phyloP scores from a whole-genome alignment of 2,888 invertebrate genomes.

The Macrostomum cliftonense region DNA sequence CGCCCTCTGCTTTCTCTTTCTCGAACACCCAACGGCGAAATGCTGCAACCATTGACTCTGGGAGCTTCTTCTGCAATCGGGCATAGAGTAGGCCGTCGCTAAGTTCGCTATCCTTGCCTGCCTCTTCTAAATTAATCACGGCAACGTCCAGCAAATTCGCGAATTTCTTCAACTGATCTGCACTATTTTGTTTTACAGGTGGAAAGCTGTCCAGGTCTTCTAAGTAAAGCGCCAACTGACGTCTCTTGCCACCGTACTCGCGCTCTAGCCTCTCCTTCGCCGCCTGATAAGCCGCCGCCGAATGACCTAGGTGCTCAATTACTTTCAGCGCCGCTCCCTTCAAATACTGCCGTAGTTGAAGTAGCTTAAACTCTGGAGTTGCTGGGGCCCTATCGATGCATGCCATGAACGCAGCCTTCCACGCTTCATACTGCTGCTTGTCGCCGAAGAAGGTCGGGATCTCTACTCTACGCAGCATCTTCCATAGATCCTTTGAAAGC shows the following conservation, averaged over 20 bases:
- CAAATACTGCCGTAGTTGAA: constrained; percentile 12
- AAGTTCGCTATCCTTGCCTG: constrained; percentile 3
- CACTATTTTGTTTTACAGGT: constrained; percentile 2
- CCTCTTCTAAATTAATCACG: constrained; percentile 9
- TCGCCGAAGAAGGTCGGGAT: constrained; percentile 10
- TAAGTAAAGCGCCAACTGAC: constrained; percentile 5
- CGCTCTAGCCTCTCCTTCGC: constrained; percentile 10
- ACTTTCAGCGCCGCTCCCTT: constrained; percentile 7
- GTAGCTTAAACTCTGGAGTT: constrained; percentile 13
- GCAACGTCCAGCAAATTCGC: constrained; percentile 8
- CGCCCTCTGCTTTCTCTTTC: background rate
- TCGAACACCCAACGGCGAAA: no score
- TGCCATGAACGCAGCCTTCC: constrained; percentile 11
- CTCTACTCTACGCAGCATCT: constrained; percentile 6
- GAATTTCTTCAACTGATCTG: constrained; percentile 7
- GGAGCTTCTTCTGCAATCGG: no score
- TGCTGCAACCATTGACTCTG: no score
- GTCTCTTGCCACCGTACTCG: constrained; percentile 10
- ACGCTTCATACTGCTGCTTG: constrained; percentile 9
- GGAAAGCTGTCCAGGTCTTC: constrained; percentile 10
- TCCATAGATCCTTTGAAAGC: constrained; percentile 1
- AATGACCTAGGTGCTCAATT: constrained; percentile 8
- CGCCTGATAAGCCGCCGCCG: constrained; percentile 9
- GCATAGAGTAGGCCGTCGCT: constrained; percentile 4
- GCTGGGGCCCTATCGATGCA: constrained; percentile 9